phyloP scores from a whole-genome alignment of 2,888 invertebrate genomes.

The Omphaloscelis lunosa region DNA sequence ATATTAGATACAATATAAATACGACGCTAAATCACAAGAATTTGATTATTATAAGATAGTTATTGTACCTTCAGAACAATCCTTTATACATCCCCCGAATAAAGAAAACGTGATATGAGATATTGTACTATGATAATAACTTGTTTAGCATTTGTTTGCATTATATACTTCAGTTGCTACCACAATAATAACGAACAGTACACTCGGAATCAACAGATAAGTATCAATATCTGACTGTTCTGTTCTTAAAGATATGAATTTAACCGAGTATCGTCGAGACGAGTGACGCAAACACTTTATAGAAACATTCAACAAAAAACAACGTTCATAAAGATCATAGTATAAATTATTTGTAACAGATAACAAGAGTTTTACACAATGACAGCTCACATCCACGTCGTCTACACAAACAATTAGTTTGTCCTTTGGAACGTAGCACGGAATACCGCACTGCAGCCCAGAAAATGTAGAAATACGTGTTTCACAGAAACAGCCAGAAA shows the following conservation, averaged over 20 bases:
- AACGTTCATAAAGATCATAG: conserved; percentile 63
- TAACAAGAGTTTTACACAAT: conserved; percentile 59
- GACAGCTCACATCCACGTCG: conserved; percentile 25
- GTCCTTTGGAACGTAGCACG: conserved; percentile 22
- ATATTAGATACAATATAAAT: conserved; percentile 70
- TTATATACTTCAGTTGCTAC: conserved; percentile 46
- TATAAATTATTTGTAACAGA: conserved; percentile 65
- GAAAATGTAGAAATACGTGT: conserved; percentile 59
- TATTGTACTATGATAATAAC: conserved; percentile 77
- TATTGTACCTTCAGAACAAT: conserved; percentile 79
- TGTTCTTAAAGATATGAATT: conserved; percentile 51
- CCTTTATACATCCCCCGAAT: conserved; percentile 64
- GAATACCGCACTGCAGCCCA: conserved; percentile 44
- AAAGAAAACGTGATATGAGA: conserved; percentile 78
- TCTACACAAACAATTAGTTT: conserved; percentile 6
- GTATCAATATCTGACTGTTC: conserved; percentile 18
- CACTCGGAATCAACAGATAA: conserved; percentile 26
- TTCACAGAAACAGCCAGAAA: conserved; percentile 75
- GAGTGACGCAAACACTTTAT: conserved; percentile 51
- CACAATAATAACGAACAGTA: conserved; percentile 45
- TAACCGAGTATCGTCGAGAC: conserved; percentile 19
- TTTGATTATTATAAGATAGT: conserved; percentile 77
- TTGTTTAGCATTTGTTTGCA: conserved; percentile 40
- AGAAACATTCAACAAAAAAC: conserved; percentile 61
- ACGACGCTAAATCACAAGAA: conserved; percentile 82